Evolutionary conservation across 2,797 vertebrate genomes (phyloP).

Genomic region (Spizella passerina): DNA sequence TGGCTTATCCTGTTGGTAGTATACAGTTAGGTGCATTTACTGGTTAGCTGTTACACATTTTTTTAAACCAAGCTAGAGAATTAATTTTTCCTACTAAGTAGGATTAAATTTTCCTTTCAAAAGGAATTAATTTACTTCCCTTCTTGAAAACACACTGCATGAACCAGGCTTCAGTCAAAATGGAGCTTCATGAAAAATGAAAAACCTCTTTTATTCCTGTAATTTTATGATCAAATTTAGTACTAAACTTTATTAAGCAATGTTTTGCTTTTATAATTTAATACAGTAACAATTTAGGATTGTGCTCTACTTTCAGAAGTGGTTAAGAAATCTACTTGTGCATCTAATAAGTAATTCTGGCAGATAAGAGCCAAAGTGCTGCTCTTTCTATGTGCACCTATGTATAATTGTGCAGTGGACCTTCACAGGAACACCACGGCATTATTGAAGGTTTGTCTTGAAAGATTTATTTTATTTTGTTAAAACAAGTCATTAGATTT

Average conservation of each 20-base stretch:
- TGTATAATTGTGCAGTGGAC: slow-evolving; percentile 51
- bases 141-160: background rate
- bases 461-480: slow-evolving; percentile 77
- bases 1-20: background rate
- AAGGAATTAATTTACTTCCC: background rate
- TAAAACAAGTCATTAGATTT: slow-evolving; percentile 76
- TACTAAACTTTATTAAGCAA: background rate
- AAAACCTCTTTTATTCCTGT: background rate
- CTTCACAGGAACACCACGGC: slow-evolving; percentile 18
- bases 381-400: background rate
- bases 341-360: background rate
- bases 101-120: slow-evolving; percentile 22
- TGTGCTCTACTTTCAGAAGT: background rate
- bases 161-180: background rate
- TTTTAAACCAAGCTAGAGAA: background rate
- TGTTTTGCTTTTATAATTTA: background rate
- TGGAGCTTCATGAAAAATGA: background rate
- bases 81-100: background rate
- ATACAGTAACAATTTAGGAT: background rate
- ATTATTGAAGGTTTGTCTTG: slow-evolving; percentile 36
- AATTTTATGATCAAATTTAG: background rate
- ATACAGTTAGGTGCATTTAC: background rate
- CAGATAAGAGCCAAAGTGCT: background rate
- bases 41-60: background rate
- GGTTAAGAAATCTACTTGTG: background rate